phyloP scores from a whole-genome alignment of 2,797 vertebrate species.

The Ficedula albicollis region DNA sequence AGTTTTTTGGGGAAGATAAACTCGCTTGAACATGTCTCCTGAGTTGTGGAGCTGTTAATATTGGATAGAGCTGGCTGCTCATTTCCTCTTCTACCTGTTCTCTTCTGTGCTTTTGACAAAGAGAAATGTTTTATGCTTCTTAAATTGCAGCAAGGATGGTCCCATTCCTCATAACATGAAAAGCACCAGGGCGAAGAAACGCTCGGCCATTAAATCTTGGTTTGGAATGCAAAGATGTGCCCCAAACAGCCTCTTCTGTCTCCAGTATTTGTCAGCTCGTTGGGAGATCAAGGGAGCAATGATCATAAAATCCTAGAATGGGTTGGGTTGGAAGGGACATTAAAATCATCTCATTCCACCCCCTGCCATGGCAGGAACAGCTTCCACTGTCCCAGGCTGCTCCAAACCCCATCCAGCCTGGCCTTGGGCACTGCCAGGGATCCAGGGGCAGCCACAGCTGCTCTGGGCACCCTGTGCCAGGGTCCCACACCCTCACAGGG shows the following conservation, averaged over 20 bases:
- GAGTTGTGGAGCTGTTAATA: conserved; percentile 4
- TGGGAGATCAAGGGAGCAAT: background rate
- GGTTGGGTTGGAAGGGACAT: background rate
- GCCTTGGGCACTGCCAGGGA: background rate
- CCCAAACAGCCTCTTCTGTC: background rate
- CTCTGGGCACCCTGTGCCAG: background rate
- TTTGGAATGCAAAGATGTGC: background rate
- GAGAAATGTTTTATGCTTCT: background rate
- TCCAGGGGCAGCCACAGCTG: background rate
- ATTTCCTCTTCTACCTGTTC: background rate
- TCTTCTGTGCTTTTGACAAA: background rate
- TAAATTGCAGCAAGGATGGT: background rate
- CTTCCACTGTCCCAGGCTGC: accelerated
- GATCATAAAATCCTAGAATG: background rate
- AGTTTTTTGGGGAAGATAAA: background rate
- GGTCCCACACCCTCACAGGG: accelerated
- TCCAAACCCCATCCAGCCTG: accelerated
- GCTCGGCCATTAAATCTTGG: background rate
- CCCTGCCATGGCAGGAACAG: background rate
- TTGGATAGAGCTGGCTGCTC: background rate
- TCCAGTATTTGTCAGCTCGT: background rate
- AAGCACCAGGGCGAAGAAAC: background rate
- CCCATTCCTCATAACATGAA: background rate
- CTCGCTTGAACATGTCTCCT: background rate
- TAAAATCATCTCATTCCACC: background rate